Conservation (phyloP, 2,888 invertebrate genomes). For the Amphipyra tragopoginis region DNA sequence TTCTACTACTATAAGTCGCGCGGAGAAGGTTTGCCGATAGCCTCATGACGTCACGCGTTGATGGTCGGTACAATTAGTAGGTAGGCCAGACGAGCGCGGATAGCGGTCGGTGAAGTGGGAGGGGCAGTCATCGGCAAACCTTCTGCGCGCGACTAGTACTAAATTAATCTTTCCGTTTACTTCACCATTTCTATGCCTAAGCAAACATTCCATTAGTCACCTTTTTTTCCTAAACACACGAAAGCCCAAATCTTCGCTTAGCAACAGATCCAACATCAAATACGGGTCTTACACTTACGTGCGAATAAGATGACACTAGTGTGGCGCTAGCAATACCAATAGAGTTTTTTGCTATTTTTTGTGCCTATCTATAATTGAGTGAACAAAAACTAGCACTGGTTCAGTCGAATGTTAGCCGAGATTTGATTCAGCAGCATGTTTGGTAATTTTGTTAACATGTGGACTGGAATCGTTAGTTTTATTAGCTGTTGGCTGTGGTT, state of each 20-base stretch:
- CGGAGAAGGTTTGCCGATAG: too few species aligned
- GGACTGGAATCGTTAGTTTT: neutral
- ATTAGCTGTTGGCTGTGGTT: neutral
- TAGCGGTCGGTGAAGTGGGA: too few species aligned
- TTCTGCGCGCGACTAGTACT: too few species aligned
- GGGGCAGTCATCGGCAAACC: too few species aligned
- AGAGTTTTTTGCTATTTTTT: conserved; percentile 47
- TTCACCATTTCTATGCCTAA: too few species aligned
- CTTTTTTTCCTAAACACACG: neutral
- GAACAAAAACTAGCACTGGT: conserved; percentile 22
- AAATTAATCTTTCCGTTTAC: too few species aligned
- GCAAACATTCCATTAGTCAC: neutral
- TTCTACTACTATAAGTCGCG: too few species aligned
- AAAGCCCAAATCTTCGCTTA: neutral
- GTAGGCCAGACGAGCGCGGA: too few species aligned
- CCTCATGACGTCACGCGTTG: too few species aligned
- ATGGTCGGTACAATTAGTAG: too few species aligned
- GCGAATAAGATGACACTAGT: conserved; percentile 34
- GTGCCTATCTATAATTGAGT: conserved; percentile 25
- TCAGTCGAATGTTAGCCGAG: conserved; percentile 15
- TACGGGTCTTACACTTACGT: conserved; percentile 3
- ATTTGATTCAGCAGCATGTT: conserved; percentile 12
- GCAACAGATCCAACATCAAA: conserved; percentile 17
- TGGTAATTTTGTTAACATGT: conserved; percentile 6
- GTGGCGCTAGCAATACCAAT: conserved; percentile 42